Evolutionary conservation across 2,113 vertebrate genomes (phyloP).

Genomic region (Chrysemys picta): DNA sequence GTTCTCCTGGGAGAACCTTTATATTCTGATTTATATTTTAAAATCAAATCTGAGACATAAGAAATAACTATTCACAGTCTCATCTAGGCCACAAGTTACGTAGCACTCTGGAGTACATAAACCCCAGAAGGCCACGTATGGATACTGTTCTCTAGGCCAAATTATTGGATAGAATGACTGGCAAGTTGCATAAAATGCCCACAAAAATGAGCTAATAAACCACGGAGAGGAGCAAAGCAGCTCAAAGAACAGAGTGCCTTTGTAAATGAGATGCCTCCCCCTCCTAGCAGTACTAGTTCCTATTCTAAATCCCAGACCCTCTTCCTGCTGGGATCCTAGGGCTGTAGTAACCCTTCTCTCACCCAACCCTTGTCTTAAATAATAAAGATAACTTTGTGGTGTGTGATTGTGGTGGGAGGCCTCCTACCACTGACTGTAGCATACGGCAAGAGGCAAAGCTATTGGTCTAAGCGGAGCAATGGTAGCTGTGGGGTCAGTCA

Average conservation of each 20-base stretch:
- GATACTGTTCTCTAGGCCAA: background rate
- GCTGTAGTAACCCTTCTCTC: background rate
- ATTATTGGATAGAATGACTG: background rate
- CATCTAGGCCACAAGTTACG: background rate
- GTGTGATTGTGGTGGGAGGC: background rate
- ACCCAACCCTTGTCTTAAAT: background rate
- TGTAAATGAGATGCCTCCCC: background rate
- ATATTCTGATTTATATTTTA: background rate
- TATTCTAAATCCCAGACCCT: background rate
- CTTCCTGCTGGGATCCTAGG: background rate
- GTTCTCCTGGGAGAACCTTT: background rate
- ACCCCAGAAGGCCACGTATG: rapidly evolving
- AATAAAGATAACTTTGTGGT: background rate
- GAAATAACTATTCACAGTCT: background rate
- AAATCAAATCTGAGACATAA: background rate
- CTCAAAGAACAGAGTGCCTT: background rate
- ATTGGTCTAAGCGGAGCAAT: background rate
- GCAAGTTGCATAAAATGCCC: background rate
- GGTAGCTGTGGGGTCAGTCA: background rate
- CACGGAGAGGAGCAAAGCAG: slow-evolving; percentile 22
- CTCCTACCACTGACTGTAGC: background rate
- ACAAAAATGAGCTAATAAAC: background rate
- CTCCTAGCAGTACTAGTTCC: background rate
- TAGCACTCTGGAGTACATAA: rapidly evolving
- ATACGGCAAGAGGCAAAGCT: background rate